Percentiles rank a stretch among this genome's conserved stretches.
Evolutionary conservation across 2,797 vertebrate genomes (phyloP).

Genomic region (Sebastolobus altivelis): DNA sequence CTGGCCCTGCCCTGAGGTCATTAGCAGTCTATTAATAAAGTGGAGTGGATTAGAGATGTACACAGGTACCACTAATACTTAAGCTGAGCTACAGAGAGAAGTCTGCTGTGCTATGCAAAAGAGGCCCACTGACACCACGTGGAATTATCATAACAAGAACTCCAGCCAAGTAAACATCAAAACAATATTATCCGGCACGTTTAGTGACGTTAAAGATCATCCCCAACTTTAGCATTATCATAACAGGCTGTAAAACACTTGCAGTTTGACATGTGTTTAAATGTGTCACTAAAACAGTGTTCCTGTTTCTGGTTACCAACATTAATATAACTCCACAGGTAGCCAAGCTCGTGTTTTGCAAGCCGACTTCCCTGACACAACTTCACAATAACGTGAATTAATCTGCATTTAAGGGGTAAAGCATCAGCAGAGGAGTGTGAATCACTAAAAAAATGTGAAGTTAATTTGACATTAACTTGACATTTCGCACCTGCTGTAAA

Average conservation of each 20-base stretch:
- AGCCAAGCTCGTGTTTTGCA: not conserved
- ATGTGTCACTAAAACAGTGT: not conserved
- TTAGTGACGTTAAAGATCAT: not conserved
- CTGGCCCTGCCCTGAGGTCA: conserved; percentile 30
- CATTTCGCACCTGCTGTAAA: not conserved
- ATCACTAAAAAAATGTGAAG: too few species aligned
- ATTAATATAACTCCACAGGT: not conserved
- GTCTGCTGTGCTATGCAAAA: conserved; percentile 20
- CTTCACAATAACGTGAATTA: not conserved
- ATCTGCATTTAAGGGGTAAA: too few species aligned
- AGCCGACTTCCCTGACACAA: not conserved
- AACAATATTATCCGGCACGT: not conserved
- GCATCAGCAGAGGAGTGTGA: not conserved
- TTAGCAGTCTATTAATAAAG: conserved; percentile 71
- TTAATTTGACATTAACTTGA: not conserved
- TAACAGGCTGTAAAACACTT: not conserved
- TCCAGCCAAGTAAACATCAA: not conserved
- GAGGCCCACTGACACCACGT: conserved; percentile 25
- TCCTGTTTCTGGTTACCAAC: not conserved
- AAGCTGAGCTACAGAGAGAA: conserved; percentile 11
- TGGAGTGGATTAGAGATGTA: conserved; percentile 57
- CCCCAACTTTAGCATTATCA: not conserved
- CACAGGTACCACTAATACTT: conserved; percentile 36
- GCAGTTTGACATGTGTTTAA: not conserved
- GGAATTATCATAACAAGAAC: conserved; percentile 28